phyloP scores from a whole-genome alignment of 2,888 invertebrate species.

The Unio pictorum region DNA sequence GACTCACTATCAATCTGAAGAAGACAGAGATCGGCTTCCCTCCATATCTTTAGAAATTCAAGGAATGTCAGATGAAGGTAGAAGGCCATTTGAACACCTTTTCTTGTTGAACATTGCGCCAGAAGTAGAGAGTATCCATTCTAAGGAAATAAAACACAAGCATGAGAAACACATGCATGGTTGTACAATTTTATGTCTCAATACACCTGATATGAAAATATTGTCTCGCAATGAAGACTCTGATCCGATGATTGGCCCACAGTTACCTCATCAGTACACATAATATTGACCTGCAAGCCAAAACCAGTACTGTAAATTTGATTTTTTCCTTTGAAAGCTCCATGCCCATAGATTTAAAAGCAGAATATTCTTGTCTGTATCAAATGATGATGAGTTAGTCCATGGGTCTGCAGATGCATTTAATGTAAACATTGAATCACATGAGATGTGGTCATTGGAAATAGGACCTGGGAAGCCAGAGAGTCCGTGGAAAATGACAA shows the following conservation, averaged over 20 bases:
- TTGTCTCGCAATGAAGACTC: conserved; percentile 44
- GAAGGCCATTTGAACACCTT: conserved; percentile 35
- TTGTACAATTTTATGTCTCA: conserved; percentile 41
- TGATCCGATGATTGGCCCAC: conserved; percentile 24
- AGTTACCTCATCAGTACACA: conserved; percentile 32
- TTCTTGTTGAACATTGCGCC: conserved; percentile 35
- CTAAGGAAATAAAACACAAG: not conserved
- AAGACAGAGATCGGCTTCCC: conserved; percentile 26
- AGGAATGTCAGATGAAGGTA: conserved; percentile 47
- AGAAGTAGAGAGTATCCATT: conserved; percentile 23
- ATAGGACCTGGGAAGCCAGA: conserved; percentile 18
- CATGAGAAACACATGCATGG: conserved; percentile 16
- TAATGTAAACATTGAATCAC: conserved; percentile 30
- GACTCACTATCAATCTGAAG: too few relatives aligned
- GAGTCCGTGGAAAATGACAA: not conserved
- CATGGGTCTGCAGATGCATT: conserved; percentile 43
- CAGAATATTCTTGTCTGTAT: conserved; percentile 33
- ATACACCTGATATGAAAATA: conserved; percentile 18
- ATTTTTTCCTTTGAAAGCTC: conserved; percentile 28
- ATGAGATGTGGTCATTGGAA: conserved; percentile 42
- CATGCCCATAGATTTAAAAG: conserved; percentile 26
- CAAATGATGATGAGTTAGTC: conserved; percentile 28
- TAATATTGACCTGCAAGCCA: conserved; percentile 9
- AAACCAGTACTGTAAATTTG: conserved; percentile 14
- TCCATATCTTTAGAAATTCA: conserved; percentile 38